These are phyloP conservation scores for Lepidostoma basale DNA, from an alignment of 1,140 invertebrate genomes.

Conservation along the genomic window DNA sequence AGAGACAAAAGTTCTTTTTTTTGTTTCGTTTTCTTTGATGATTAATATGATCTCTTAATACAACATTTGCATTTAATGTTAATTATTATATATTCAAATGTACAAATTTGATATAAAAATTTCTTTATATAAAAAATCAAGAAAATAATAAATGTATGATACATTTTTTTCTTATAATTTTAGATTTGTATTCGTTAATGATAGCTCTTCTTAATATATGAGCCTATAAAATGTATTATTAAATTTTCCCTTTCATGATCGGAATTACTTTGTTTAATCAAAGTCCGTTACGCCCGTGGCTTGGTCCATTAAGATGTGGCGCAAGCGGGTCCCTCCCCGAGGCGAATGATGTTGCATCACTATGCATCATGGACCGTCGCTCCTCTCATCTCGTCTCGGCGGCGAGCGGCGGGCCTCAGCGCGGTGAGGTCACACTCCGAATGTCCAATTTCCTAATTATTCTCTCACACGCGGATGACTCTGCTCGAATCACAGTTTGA, in stretches of 20 bases:
- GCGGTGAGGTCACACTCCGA: conserved; percentile 14
- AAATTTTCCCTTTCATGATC: neutral
- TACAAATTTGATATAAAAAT: no score
- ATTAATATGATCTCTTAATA: no score
- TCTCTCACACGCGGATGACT: neutral
- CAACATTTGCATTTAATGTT: no score
- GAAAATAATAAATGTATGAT: no score
- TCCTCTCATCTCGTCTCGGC: conserved; percentile 11
- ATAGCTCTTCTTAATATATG: neutral
- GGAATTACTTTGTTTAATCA: neutral
- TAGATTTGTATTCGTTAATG: neutral
- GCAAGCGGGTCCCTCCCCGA: conserved; percentile 1
- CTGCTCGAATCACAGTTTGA: neutral
- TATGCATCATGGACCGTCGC: neutral
- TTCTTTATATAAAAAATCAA: no score
- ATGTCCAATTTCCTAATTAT: conserved; percentile 4
- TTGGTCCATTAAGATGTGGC: conserved; percentile 29
- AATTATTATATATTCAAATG: no score
- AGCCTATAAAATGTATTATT: neutral
- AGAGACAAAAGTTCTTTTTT: no score
- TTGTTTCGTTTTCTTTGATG: no score
- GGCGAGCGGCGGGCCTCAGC: no score
- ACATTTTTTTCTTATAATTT: no score
- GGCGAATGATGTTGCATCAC: conserved; percentile 19
- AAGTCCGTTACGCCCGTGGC: neutral